phyloP scores from a whole-genome alignment of 2,888 invertebrate genomes.

The Lacanobia wlatinum region DNA sequence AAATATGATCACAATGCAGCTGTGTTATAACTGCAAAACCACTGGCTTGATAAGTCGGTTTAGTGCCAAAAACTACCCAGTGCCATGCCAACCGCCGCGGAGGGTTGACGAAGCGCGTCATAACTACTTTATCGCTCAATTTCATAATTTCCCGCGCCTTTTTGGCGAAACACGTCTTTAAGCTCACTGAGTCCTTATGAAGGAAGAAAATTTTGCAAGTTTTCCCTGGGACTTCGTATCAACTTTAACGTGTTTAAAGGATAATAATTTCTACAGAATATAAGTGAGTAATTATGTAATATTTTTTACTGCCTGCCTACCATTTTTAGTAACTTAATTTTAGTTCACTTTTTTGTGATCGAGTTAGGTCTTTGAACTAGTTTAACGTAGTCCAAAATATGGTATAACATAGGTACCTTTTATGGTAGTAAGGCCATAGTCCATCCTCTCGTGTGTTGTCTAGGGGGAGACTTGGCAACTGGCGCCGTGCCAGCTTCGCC shows the following conservation, averaged over 20 bases:
- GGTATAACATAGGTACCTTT: background rate
- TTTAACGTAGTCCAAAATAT: background rate
- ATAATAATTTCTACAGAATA: constrained; percentile 87
- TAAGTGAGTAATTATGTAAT: constrained; percentile 74
- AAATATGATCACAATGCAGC: constrained; percentile 66
- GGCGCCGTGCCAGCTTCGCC: constrained; percentile 55
- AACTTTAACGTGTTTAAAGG: constrained; percentile 78
- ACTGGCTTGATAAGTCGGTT: constrained; percentile 73
- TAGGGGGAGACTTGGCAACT: constrained; percentile 48
- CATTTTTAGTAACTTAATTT: background rate
- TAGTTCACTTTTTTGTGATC: background rate
- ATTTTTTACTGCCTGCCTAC: background rate
- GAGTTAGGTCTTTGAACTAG: background rate
- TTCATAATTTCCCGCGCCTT: constrained; percentile 72
- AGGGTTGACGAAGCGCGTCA: constrained; percentile 75
- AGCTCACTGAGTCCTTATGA: constrained; percentile 84
- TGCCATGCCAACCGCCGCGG: constrained; percentile 79
- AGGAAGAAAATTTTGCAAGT: constrained; percentile 79
- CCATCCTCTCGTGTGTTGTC: constrained; percentile 16
- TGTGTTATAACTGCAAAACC: constrained; percentile 67
- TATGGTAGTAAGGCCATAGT: constrained; percentile 32
- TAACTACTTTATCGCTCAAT: constrained; percentile 52
- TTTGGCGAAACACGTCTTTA: constrained; percentile 69
- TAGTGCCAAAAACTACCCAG: constrained; percentile 85
- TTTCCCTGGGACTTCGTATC: constrained; percentile 76